Evolutionary conservation across 2,888 invertebrate species (phyloP), one percentile per base, ranked within the genome.

Genomic region (Anagyrus pseudococci): DNA sequence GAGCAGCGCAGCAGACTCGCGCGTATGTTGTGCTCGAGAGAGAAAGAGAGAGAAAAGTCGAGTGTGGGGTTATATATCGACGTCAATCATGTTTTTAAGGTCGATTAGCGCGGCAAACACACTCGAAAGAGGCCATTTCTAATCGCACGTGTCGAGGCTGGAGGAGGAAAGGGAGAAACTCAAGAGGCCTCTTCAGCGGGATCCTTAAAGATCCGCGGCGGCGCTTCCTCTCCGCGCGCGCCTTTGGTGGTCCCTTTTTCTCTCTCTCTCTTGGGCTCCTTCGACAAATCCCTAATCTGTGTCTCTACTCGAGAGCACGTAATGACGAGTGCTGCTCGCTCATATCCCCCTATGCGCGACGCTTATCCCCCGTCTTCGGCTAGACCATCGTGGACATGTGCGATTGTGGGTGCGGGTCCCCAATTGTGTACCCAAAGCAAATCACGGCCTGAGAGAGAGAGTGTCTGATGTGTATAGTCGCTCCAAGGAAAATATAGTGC

Each of bases 91-190:
- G 37, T 62, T 68, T 70, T 67, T 67, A 48, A 68, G 66, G 67
- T 70, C 68, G 68, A 70, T 70, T 70, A 68, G 66, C 67, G 62
- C 40, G 46, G 62, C 64, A 67, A 65, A 62, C 61, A 66, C 62
- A 67, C 67, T 68, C 60, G 67, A 68, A 4, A 29, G 29, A 10
- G 29, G 29, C 29, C 10, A 52, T 59, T 49, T 59, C 63, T 67
- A 69, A 68, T 29, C 29, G 29, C 29, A 7, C 29, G 29, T 10
- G 29, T 67, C 65, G 58, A 59, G 22, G 23, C 23, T n/a, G 22
- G n/a, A 10, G 49, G 29, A 22, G 40, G n/a, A n/a, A 22, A 15
- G 4, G 19, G 29, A 4, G 2, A 25, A 10, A 7, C 29, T 58
- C 44, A 37, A 37, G 37, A 33, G 23, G 25, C 48, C 33, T 25